These are phyloP conservation scores for Aphelinus certus DNA, from an alignment of 1,140 invertebrate species.

Conservation along the genomic window DNA sequence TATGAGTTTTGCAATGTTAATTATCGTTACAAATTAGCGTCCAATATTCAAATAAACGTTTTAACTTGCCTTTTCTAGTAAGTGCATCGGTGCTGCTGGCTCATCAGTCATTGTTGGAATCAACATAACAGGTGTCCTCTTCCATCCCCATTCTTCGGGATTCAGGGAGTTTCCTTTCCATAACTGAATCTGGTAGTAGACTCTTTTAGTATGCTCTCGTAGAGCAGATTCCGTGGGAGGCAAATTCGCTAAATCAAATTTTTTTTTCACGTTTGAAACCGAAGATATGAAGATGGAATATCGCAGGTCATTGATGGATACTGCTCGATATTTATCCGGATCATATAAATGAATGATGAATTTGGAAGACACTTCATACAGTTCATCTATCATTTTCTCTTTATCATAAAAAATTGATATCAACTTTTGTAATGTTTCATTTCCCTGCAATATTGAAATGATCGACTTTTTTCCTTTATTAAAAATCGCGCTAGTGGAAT, in stretches of 20 bases:
- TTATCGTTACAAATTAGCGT: too few relatives aligned
- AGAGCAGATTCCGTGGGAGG: slow-evolving; percentile 46
- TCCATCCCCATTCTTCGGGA: slow-evolving; percentile 57
- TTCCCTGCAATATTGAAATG: slow-evolving; percentile 20
- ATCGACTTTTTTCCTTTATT: slow-evolving; percentile 36
- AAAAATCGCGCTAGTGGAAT: slow-evolving; percentile 25
- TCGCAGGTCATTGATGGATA: too few relatives aligned
- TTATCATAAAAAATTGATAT: slow-evolving; percentile 1
- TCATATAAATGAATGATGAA: too few relatives aligned
- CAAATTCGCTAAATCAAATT: slow-evolving; percentile 27
- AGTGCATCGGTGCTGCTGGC: too few relatives aligned
- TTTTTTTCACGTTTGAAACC: not conserved
- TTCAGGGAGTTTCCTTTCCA: slow-evolving; percentile 58
- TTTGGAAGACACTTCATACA: not conserved
- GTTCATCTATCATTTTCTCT: not conserved
- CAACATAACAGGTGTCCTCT: not conserved
- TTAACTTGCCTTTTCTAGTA: too few relatives aligned
- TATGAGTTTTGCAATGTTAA: too few relatives aligned
- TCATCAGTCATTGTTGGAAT: too few relatives aligned
- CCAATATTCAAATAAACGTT: too few relatives aligned
- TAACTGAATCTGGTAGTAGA: slow-evolving; percentile 60
- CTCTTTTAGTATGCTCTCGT: slow-evolving; percentile 44
- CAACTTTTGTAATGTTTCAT: not conserved
- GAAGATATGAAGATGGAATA: too few relatives aligned
- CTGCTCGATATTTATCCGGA: too few relatives aligned